Conservation (phyloP, 2,797 vertebrate genomes). For the Pangasius djambal region DNA sequence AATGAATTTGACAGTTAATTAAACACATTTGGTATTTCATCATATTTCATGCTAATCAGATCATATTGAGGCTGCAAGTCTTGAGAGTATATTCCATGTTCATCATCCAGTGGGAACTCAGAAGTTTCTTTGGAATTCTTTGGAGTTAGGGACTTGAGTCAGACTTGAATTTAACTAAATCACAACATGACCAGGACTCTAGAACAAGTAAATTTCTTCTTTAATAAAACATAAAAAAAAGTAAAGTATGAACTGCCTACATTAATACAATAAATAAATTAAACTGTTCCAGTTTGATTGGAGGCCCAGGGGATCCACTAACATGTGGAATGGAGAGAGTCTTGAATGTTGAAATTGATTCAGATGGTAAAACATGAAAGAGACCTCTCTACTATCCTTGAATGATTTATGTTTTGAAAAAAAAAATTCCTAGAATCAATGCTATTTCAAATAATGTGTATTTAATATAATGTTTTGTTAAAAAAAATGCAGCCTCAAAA, state of each 20-base stretch:
- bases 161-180: background rate
- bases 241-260: background rate
- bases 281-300: background rate
- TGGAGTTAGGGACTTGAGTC: background rate
- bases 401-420: background rate
- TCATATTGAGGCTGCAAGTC: background rate
- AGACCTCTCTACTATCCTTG: background rate
- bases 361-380: background rate
- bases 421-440: background rate
- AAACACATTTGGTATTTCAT: slow-evolving; percentile 7
- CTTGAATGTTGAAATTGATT: background rate
- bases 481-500: background rate
- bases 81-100: background rate
- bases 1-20: background rate
- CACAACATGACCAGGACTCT: background rate
- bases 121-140: background rate
- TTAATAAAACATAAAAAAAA: background rate
- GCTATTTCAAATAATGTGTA: background rate
- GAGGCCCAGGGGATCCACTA: background rate
- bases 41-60: background rate
- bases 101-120: background rate
- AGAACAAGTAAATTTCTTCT: background rate
- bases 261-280: background rate
- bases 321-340: background rate
- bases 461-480: background rate